Conservation (phyloP, 2,113 vertebrate genomes). For the Albula glossodonta region DNA sequence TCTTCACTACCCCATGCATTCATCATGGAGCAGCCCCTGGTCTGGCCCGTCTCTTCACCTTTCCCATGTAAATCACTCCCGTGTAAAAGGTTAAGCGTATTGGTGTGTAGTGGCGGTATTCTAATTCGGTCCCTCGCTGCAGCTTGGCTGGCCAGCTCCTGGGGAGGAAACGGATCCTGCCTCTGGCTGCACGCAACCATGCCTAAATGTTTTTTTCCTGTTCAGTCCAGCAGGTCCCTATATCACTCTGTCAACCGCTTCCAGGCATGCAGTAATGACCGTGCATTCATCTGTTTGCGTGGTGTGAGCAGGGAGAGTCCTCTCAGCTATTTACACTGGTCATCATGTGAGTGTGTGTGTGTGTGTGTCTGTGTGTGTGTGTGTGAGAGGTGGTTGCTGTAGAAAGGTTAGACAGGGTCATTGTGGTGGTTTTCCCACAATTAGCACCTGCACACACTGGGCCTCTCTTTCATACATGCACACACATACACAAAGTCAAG, state of each 20-base stretch:
- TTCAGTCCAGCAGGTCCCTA: constrained; percentile 44
- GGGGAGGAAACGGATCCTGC: constrained; percentile 71
- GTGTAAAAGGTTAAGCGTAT: constrained; percentile 35
- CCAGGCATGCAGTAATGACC: constrained; percentile 26
- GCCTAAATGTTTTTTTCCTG: constrained; percentile 66
- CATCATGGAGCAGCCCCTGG: constrained; percentile 60
- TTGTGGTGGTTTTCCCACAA: neutral
- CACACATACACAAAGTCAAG: neutral
- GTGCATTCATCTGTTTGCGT: constrained; percentile 8
- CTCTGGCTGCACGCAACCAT: constrained; percentile 57
- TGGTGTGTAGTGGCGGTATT: constrained; percentile 43
- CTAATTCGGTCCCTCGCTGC: constrained; percentile 62
- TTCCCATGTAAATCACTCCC: constrained; percentile 70
- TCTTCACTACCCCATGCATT: constrained; percentile 60
- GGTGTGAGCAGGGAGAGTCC: neutral
- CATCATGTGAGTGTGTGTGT: neutral
- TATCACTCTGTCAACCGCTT: constrained; percentile 51
- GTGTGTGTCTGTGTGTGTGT: constrained; percentile 2
- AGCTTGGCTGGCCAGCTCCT: constrained; percentile 41
- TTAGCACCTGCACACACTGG: neutral
- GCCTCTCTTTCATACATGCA: neutral
- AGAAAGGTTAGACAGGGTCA: neutral
- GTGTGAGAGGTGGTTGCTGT: neutral
- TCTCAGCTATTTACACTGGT: constrained; percentile 12
- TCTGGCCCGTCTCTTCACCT: constrained; percentile 55